A percentile compares a stretch with the other conserved stretches of the same genome.
These are phyloP conservation scores for Harlomillsia oculata DNA, from an alignment of 1,140 invertebrate genomes.

Conservation along the genomic window DNA sequence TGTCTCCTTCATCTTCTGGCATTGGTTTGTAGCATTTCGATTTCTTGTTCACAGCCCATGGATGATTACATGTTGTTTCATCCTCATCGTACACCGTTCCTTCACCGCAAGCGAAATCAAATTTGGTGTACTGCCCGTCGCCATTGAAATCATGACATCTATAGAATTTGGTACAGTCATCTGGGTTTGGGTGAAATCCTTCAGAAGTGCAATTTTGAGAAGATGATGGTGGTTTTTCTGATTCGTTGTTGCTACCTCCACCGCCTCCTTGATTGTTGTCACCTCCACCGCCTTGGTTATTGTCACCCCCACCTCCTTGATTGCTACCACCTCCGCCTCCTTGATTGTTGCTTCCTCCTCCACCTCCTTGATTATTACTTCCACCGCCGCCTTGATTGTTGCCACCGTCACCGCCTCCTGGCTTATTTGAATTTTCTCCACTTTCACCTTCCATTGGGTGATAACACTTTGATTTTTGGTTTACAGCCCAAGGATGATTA, in stretches of 20 bases:
- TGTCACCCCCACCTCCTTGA: neutral
- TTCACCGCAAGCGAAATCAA: constrained; percentile 57
- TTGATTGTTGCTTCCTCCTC: neutral
- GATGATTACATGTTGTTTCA: constrained; percentile 54
- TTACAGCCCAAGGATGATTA: constrained; percentile 51
- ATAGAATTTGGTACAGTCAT: constrained; percentile 49
- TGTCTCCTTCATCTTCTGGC: neutral
- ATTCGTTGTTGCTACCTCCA: neutral
- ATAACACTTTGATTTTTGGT: constrained; percentile 20
- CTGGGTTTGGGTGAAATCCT: constrained; percentile 55
- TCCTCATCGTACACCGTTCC: constrained; percentile 63
- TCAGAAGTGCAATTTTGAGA: constrained; percentile 39
- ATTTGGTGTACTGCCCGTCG: constrained; percentile 37
- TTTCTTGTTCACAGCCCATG: constrained; percentile 42
- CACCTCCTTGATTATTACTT: neutral
- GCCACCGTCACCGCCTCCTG: neutral
- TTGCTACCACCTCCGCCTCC: neutral
- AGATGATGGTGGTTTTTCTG: neutral
- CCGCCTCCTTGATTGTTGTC: neutral
- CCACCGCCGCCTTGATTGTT: neutral
- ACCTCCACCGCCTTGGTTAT: neutral
- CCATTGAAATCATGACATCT: constrained; percentile 45
- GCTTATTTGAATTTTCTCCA: neutral
- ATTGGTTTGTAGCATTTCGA: constrained; percentile 18
- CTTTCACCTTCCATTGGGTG: neutral